These are phyloP conservation scores for Dolichoris vasculosae DNA, from an alignment of 1,140 invertebrate genomes.

Conservation along the genomic window DNA sequence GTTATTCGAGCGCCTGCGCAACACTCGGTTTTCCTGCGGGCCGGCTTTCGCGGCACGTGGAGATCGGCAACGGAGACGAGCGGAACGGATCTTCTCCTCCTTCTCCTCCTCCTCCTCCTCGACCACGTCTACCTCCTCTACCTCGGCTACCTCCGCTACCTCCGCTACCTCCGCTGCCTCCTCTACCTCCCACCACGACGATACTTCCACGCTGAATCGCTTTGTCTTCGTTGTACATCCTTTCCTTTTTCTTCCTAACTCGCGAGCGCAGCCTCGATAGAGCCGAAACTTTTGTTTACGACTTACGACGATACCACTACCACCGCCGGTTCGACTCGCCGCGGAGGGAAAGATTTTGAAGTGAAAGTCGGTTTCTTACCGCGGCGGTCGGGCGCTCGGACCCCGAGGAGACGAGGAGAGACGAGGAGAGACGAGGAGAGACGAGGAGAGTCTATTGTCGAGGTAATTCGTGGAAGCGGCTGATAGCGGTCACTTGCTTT, in stretches of 20 bases:
- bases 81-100: too few species aligned
- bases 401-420: not conserved
- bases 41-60: not conserved
- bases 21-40: not conserved
- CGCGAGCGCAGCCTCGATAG: not conserved
- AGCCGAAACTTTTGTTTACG: conserved; percentile 7
- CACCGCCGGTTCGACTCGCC: not conserved
- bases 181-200: too few species aligned
- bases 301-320: too few species aligned
- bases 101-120: too few species aligned
- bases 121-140: too few species aligned
- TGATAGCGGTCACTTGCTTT: conserved; percentile 1
- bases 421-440: too few species aligned
- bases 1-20: not conserved
- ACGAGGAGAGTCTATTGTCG: not conserved
- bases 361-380: not conserved
- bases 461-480: not conserved
- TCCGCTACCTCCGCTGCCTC: too few species aligned
- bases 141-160: too few species aligned
- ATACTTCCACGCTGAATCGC: not conserved
- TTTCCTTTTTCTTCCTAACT: conserved; percentile 19
- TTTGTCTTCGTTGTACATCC: not conserved
- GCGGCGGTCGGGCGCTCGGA: not conserved
- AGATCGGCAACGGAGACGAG: not conserved
- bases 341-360: conserved; percentile 1